Evolutionary conservation across 2,797 vertebrate genomes (phyloP).

Genomic region (Synaphobranchus kaupii): DNA sequence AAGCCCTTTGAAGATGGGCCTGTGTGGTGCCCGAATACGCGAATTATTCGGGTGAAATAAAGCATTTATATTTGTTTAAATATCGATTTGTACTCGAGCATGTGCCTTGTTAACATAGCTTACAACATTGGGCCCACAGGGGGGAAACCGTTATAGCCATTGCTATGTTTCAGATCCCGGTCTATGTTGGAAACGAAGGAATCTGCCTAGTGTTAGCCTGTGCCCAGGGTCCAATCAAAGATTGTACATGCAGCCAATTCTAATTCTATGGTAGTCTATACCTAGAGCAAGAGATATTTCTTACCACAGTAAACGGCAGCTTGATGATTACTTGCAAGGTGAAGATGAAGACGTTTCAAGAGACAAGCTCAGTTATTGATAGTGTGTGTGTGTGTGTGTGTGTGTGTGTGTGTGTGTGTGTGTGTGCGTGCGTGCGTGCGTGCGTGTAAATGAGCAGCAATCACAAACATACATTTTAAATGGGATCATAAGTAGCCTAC

Average conservation of each 20-base stretch:
- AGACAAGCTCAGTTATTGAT: too few species aligned
- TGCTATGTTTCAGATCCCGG: neutral
- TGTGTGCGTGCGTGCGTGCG: too few species aligned
- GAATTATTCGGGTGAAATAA: neutral
- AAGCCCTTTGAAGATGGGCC: conserved; percentile 14
- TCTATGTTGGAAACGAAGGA: neutral
- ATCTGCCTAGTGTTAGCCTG: neutral
- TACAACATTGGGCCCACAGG: too few species aligned
- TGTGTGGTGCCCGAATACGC: neutral
- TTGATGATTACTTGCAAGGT: too few species aligned
- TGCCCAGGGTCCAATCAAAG: neutral
- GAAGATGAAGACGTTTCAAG: too few species aligned
- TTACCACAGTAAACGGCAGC: neutral
- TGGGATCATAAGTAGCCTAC: neutral
- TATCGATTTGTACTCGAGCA: neutral
- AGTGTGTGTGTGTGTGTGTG: too few species aligned
- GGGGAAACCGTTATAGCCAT: neutral
- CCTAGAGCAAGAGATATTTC: neutral
- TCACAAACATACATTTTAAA: neutral
- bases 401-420: too few species aligned
- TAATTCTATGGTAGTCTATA: neutral
- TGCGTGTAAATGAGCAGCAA: neutral
- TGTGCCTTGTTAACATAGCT: neutral
- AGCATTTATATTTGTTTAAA: neutral
- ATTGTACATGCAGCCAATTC: neutral